These are phyloP conservation scores for Noctilio leporinus DNA, from an alignment of 2,113 vertebrate genomes.

Conservation along the genomic window DNA sequence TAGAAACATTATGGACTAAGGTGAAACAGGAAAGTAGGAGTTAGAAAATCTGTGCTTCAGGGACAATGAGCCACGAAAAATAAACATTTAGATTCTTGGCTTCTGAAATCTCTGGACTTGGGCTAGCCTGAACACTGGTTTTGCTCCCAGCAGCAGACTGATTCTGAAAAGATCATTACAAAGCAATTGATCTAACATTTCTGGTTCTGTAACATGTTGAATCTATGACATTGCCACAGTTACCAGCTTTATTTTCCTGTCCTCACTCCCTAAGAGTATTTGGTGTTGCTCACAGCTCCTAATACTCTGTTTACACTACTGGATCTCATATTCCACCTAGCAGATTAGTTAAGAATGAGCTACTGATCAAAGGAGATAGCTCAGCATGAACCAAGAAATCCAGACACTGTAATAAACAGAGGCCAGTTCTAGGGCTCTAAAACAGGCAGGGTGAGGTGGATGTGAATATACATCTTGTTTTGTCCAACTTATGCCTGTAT, in stretches of 20 bases:
- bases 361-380: background rate
- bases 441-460: fast-evolving
- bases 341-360: background rate
- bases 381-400: background rate
- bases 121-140: background rate
- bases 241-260: background rate
- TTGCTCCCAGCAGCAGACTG: background rate
- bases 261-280: background rate
- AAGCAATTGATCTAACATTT: background rate
- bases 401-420: background rate
- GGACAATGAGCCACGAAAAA: background rate
- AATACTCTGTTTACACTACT: background rate
- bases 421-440: background rate
- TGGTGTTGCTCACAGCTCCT: background rate
- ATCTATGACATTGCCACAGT: background rate
- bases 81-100: background rate
- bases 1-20: background rate
- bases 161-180: background rate
- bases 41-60: background rate
- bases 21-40: background rate
- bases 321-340: background rate
- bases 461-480: background rate
- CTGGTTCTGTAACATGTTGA: background rate
- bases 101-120: background rate
- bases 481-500: background rate